Evolutionary conservation across 2,888 invertebrate species (phyloP), one percentile per base, ranked within the genome.

Genomic region (Leistus spinibarbis): DNA sequence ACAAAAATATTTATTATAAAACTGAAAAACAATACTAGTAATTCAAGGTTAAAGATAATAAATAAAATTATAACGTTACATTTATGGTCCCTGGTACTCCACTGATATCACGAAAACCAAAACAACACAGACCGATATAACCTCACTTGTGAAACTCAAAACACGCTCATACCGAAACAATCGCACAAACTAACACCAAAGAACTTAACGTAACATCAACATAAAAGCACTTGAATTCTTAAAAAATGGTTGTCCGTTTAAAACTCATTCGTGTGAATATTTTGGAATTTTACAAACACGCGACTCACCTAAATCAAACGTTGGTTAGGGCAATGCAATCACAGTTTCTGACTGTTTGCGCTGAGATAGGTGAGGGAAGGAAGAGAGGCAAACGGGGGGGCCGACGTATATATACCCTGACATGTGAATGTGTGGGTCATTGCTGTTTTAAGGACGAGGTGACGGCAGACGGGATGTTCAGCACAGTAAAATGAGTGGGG

Each of bases 331-430:
- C 71, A 64, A 63, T 64, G 71, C 71, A 71, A 71, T 71, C 63
- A 71, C 71, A 22, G 64, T 71, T 71, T 71, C 71, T 71, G 64
- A 64, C 64, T 71, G 71, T 68, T 66, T 19, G 53, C 54, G 68
- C 22, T 71, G 53, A 54, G 20, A 20, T 22, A 10, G 54, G 54
- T 23, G 71, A 53, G 60, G 24, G 64, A 64, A 22, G 13, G 16
- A 22, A 13, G 17, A 22, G 40, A 16, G 40, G 16, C 65, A 40
- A 20, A 24, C 19, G 68, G 63, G 27, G 40, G 69, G 69, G 22
- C 4, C 56, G n/a, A 69, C 24, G 27, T 69, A 24, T 69, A 40
- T 40, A 40, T 24, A 20, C 24, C 64, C 16, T 64, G 64, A 27
- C 27, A 27, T 64, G n/a, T 54, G 70, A 20, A 63, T 62, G 69